These are phyloP conservation scores for Emydocephalus ijimae DNA, from an alignment of 2,113 vertebrate species.

Conservation along the genomic window DNA sequence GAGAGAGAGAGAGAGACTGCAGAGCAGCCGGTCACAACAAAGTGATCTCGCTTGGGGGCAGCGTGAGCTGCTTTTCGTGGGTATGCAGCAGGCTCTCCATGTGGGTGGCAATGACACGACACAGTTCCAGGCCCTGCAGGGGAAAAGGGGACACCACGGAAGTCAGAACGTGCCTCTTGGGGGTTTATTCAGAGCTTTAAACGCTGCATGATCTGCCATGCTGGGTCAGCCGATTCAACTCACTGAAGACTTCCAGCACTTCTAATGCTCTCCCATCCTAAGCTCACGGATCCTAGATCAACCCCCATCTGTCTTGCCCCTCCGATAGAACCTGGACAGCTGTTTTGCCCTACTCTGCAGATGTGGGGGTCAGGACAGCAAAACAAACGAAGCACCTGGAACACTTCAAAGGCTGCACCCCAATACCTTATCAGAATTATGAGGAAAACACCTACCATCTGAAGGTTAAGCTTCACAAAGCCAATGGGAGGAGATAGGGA, in stretches of 20 bases:
- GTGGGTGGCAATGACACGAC: conserved; percentile 88
- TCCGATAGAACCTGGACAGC: not conserved
- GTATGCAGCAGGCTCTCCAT: conserved; percentile 87
- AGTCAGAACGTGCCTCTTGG: not conserved
- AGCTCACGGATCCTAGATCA: not conserved
- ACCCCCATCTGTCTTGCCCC: not conserved
- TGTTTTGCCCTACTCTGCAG: not conserved
- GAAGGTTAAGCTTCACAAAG: conserved; percentile 16
- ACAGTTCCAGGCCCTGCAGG: conserved; percentile 88
- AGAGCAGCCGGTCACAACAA: conserved; percentile 74
- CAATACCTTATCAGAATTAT: not conserved
- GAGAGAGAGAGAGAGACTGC: not conserved
- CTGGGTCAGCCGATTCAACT: not conserved
- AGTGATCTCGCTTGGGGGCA: conserved; percentile 96
- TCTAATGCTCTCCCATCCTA: not conserved
- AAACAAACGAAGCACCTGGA: not conserved
- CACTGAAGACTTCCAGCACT: not conserved
- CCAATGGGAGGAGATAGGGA: not conserved
- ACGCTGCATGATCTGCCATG: not conserved
- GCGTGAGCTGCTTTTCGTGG: conserved; percentile 87
- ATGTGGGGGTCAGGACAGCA: not conserved
- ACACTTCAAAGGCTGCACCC: not conserved
- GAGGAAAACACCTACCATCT: not conserved
- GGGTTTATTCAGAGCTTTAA: not conserved
- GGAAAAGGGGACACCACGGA: not conserved